These are phyloP conservation scores for Blera fallax DNA, from an alignment of 2,888 invertebrate species.

Conservation along the genomic window DNA sequence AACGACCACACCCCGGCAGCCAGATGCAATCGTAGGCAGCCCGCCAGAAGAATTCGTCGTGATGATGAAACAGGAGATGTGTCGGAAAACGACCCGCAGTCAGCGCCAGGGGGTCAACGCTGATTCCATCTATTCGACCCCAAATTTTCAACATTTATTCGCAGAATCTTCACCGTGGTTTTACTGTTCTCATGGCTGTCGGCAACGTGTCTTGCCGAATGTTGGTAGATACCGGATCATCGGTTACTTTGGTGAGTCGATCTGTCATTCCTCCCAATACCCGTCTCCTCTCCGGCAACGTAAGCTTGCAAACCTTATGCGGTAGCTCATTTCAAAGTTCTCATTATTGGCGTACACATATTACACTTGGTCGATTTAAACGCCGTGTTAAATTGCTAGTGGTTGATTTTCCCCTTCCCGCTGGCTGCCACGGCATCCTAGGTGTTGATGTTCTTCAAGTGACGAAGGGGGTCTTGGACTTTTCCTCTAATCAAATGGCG, in stretches of 20 bases:
- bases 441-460: conserved; percentile 28
- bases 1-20: background rate
- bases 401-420: conserved; percentile 3
- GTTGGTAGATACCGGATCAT: conserved; percentile 17
- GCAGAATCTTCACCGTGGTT: background rate
- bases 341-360: too few species aligned
- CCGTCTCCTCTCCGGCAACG: too few species aligned
- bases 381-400: conserved; percentile 21
- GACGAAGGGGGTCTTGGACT: conserved; percentile 11
- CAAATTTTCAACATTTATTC: conserved; percentile 23
- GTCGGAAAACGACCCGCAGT: conserved; percentile 34
- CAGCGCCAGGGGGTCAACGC: conserved; percentile 29
- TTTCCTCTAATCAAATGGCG: background rate
- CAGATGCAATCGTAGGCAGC: background rate
- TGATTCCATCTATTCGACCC: conserved; percentile 20
- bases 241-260: conserved; percentile 13
- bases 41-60: background rate
- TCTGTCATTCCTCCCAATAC: conserved; percentile 35
- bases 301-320: too few species aligned
- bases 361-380: too few species aligned
- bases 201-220: background rate
- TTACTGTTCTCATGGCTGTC: background rate
- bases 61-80: background rate
- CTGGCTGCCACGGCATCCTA: conserved; percentile 34
- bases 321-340: too few species aligned